Base-by-base conservation (phyloP, 2,797 vertebrate genomes). In the Esox lucius region DNA sequence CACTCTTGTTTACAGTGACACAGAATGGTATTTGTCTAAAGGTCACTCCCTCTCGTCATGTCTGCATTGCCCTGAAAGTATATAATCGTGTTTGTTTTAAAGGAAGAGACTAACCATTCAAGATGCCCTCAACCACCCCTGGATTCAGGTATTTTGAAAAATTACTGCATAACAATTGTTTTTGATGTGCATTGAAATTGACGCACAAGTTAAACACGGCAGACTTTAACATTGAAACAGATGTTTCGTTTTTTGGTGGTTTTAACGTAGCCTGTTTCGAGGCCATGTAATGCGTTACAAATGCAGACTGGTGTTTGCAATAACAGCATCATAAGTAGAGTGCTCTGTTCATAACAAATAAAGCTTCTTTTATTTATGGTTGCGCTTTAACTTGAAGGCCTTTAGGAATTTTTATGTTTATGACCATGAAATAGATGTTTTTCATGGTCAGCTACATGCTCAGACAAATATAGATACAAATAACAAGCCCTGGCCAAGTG, bases 41-140 rank as follows among this genome's bases (percentile, higher is more conserved):
- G 51, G 51, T 56, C 19, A 56, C 51, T n/a, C n/a, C 51, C 49
- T 19, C 7, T 19, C 17, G 51, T n/a, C 17, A 19, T 22, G 7
- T 56, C 19, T 65, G 62, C 5, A 16, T 26, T 26, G 6, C 28
- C 7, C 16, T 65, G 62, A 15, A 26, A 31, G 17, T 8, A 56
- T n/a, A 56, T 56, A 28, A 70, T 19, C 56, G 64, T 79, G 48
- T 81, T 83, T 81, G 61, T 77, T 56, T 89, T 87, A 71, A 80
- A 99, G 98, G 90, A 99, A 96, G 78, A 93, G 96, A 46, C 92
- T 99, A 66, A 95, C 95, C 0, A 98, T 98, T 81, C 94, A 95
- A 91, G 95, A 97, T 76, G 96, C 97, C 53, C 93, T 98, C 4
- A 95, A 91, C 77, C 98, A 99, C 74, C 95, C 96, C 0, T 99